phyloP scores from a whole-genome alignment of 2,113 vertebrate genomes.

The Oenanthe melanoleuca region DNA sequence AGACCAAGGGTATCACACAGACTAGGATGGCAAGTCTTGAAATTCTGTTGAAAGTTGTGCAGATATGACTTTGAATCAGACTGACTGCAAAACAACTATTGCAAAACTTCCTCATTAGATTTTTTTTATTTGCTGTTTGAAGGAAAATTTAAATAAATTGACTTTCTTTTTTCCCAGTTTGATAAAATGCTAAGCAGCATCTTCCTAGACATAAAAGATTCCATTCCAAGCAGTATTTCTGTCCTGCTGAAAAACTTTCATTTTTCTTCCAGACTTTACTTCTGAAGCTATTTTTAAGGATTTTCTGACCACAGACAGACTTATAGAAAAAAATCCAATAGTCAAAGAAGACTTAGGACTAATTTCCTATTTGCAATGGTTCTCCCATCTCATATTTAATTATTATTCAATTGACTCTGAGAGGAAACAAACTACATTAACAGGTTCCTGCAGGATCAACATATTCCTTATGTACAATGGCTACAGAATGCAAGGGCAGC shows the following conservation, averaged over 20 bases:
- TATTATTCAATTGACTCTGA: not conserved
- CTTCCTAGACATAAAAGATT: not conserved
- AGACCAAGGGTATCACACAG: not conserved
- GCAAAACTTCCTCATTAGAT: not conserved
- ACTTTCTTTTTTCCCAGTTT: not conserved
- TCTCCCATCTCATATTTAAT: not conserved
- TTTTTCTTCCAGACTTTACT: not conserved
- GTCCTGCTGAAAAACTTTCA: not conserved
- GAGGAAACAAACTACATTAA: not conserved
- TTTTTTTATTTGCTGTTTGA: not conserved
- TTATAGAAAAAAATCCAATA: not conserved
- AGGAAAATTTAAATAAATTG: not conserved
- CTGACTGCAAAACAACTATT: not conserved
- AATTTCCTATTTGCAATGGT: not conserved
- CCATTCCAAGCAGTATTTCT: not conserved
- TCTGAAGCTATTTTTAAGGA: not conserved
- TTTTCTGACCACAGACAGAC: not conserved
- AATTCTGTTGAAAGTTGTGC: not conserved
- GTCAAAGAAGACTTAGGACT: not conserved
- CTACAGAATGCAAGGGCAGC: not conserved
- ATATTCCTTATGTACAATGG: rapidly evolving
- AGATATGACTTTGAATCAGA: not conserved
- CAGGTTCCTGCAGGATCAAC: not conserved
- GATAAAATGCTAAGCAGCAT: not conserved
- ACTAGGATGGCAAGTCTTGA: not conserved